Evolutionary conservation across 2,797 vertebrate species (phyloP).

Genomic region (Crenichthys baileyi): DNA sequence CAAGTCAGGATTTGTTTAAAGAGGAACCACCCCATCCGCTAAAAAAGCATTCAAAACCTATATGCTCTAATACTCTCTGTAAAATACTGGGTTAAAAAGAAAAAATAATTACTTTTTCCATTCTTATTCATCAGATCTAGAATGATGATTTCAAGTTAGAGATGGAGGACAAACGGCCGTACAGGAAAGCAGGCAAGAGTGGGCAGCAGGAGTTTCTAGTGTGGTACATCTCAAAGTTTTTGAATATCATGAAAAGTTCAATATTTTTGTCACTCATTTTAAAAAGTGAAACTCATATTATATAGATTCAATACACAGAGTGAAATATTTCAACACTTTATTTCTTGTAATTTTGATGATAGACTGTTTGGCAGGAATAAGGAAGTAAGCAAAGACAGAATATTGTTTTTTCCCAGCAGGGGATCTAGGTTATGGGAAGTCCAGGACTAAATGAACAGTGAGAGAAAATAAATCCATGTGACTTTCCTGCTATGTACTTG

Average conservation of each 20-base stretch:
- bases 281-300: no score
- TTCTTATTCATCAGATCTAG: neutral
- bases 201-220: slow-evolving; percentile 6
- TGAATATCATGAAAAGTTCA: no score
- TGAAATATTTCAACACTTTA: no score
- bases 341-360: no score
- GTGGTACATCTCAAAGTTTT: neutral
- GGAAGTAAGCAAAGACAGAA: neutral
- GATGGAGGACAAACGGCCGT: neutral
- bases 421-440: slow-evolving; percentile 17
- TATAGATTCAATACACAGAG: no score
- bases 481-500: slow-evolving; percentile 9
- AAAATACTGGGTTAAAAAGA: slow-evolving; percentile 12
- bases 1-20: slow-evolving; percentile 38
- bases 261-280: no score
- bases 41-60: slow-evolving; percentile 48
- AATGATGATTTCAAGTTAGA: slow-evolving; percentile 14
- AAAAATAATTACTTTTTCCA: neutral
- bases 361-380: neutral
- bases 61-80: slow-evolving; percentile 31
- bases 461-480: slow-evolving; percentile 19
- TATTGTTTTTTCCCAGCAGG: slow-evolving; percentile 2
- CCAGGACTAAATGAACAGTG: neutral
- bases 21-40: slow-evolving; percentile 57
- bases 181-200: neutral